Conservation (phyloP, 2,888 invertebrate species). For the Hipparchia sbordonii region DNA sequence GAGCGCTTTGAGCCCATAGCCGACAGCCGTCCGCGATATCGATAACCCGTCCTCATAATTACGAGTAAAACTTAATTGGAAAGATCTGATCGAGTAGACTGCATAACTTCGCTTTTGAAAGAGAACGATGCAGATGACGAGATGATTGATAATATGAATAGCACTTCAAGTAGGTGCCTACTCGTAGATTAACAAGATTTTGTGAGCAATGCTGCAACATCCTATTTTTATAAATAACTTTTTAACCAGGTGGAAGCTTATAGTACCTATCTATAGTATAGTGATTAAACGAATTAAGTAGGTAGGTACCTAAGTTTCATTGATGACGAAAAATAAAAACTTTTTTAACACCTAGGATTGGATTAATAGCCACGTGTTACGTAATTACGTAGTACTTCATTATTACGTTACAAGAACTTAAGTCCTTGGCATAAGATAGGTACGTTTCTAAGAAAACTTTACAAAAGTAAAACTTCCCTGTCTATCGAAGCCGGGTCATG, state of each 20-base stretch:
- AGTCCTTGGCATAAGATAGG: background rate
- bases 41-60: slow-evolving; percentile 60
- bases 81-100: slow-evolving; percentile 12
- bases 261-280: too few species aligned
- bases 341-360: too few species aligned
- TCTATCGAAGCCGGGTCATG: slow-evolving; percentile 23
- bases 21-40: slow-evolving; percentile 61
- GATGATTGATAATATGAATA: background rate
- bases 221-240: too few species aligned
- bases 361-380: too few species aligned
- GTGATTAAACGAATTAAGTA: too few species aligned
- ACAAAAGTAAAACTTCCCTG: slow-evolving; percentile 33
- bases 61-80: slow-evolving; percentile 39
- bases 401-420: background rate
- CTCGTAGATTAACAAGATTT: background rate
- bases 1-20: slow-evolving; percentile 71
- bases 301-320: too few species aligned
- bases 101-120: background rate
- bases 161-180: background rate
- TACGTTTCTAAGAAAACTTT: background rate
- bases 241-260: too few species aligned
- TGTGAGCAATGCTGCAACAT: too few species aligned
- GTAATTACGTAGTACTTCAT: background rate
- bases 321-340: too few species aligned
- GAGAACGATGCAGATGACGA: background rate